Conservation (phyloP, 2,797 vertebrate genomes). For the Channa striata region DNA sequence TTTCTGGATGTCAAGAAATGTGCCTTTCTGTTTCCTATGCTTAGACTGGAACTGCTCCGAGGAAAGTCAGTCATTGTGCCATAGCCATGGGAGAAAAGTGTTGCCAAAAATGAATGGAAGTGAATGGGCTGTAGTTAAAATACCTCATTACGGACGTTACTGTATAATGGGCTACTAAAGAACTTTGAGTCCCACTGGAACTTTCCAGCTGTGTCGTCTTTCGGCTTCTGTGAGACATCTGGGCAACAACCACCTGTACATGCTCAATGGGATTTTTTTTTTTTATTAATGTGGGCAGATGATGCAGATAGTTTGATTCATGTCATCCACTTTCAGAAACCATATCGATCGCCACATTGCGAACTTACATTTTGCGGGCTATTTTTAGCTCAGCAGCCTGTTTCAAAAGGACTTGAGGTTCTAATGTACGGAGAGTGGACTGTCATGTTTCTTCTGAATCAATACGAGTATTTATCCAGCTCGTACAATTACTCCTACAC, state of each 20-base stretch:
- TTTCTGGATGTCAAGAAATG: slow-evolving; percentile 77
- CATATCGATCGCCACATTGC: slow-evolving; percentile 58
- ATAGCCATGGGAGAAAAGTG: slow-evolving; percentile 67
- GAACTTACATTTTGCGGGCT: slow-evolving; percentile 44
- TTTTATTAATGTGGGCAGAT: slow-evolving; percentile 51
- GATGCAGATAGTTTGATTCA: slow-evolving; percentile 48
- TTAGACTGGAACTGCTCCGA: slow-evolving; percentile 67
- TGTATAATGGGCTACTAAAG: slow-evolving; percentile 47
- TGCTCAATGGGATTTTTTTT: slow-evolving; percentile 47
- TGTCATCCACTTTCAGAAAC: slow-evolving; percentile 60
- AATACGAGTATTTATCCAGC: slow-evolving; percentile 53
- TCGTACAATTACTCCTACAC: slow-evolving; percentile 60
- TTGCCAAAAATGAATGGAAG: slow-evolving; percentile 79
- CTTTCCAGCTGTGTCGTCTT: slow-evolving; percentile 28
- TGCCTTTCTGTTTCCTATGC: slow-evolving; percentile 84
- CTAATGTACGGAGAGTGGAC: slow-evolving; percentile 41
- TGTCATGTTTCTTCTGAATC: slow-evolving; percentile 56
- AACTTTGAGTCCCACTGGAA: slow-evolving; percentile 27
- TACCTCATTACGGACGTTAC: slow-evolving; percentile 66
- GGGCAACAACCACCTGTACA: slow-evolving; percentile 32
- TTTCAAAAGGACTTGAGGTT: slow-evolving; percentile 41
- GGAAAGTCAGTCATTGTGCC: slow-evolving; percentile 76
- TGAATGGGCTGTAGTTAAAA: slow-evolving; percentile 57
- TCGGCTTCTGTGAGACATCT: slow-evolving; percentile 22
- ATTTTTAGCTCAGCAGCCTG: slow-evolving; percentile 59